phyloP scores from a whole-genome alignment of 2,797 vertebrate genomes.

The Hephaestus fuliginosus region DNA sequence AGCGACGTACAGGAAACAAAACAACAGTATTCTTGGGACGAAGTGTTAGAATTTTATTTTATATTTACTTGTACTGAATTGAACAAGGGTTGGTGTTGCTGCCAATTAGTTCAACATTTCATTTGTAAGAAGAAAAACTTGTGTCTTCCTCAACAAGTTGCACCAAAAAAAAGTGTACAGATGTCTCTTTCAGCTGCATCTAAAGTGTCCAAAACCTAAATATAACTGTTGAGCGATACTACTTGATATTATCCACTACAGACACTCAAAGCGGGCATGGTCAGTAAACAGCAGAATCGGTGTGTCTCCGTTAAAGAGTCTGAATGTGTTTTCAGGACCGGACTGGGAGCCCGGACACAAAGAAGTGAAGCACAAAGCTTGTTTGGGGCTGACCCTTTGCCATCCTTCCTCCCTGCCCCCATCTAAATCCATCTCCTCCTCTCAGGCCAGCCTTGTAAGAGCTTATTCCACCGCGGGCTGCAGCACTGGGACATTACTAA shows the following conservation, averaged over 20 bases:
- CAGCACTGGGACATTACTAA: slow-evolving; percentile 61
- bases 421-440: slow-evolving; percentile 52
- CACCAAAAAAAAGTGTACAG: no score
- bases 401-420: slow-evolving; percentile 19
- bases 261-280: neutral
- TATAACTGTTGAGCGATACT: neutral
- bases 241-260: neutral
- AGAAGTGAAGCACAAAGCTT: slow-evolving; percentile 35
- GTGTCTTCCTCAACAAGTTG: neutral
- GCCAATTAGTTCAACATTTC: neutral
- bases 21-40: no score
- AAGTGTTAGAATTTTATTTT: neutral
- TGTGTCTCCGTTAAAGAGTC: slow-evolving; percentile 1
- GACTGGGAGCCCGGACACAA: slow-evolving; percentile 7
- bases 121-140: neutral
- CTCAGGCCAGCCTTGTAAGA: slow-evolving; percentile 52
- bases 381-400: slow-evolving; percentile 44
- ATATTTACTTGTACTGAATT: neutral
- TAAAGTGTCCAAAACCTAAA: neutral
- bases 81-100: neutral
- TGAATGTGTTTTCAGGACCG: slow-evolving; percentile 12
- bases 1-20: neutral
- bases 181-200: no score
- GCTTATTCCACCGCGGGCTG: slow-evolving; percentile 65
- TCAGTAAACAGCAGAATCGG: slow-evolving; percentile 1